Conservation (phyloP, 2,888 invertebrate species). For the Netelia inedita region DNA sequence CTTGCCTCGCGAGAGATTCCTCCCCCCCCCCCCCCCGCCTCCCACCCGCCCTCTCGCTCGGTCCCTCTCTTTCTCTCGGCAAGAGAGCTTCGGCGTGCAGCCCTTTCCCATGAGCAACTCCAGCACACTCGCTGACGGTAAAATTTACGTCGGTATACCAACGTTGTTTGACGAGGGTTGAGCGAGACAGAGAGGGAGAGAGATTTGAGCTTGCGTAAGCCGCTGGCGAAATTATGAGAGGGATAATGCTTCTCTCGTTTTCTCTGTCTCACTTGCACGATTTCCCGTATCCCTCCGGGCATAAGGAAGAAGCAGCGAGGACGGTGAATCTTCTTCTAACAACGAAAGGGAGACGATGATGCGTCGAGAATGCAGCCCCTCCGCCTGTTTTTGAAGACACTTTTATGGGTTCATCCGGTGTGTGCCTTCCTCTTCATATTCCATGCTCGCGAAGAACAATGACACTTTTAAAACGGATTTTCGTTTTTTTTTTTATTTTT, state of each 20-base stretch:
- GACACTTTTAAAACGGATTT: conserved; percentile 49
- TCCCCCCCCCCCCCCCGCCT: background rate
- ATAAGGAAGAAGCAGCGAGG: conserved; percentile 8
- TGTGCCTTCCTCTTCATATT: background rate
- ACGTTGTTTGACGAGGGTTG: conserved; percentile 40
- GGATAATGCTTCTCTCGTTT: conserved; percentile 76
- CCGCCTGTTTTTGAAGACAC: conserved; percentile 45
- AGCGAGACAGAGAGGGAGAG: conserved; percentile 63
- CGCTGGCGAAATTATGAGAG: conserved; percentile 79
- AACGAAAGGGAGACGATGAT: conserved; percentile 22
- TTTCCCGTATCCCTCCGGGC: conserved; percentile 5
- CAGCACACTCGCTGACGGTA: conserved; percentile 22
- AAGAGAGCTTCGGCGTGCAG: background rate
- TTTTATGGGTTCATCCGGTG: conserved; percentile 48
- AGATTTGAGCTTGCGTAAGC: conserved; percentile 79
- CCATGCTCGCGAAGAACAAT: conserved; percentile 11
- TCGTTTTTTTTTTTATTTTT: conserved; percentile 30
- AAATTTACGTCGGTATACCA: conserved; percentile 47
- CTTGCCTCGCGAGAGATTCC: background rate
- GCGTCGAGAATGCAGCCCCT: conserved; percentile 49
- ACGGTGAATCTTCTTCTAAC: conserved; percentile 34
- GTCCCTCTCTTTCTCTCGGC: background rate
- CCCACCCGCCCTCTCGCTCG: background rate
- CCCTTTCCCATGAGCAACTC: background rate
- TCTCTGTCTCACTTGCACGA: background rate